Conservation (phyloP, 2,888 invertebrate genomes). For the Brenthis hecate region DNA sequence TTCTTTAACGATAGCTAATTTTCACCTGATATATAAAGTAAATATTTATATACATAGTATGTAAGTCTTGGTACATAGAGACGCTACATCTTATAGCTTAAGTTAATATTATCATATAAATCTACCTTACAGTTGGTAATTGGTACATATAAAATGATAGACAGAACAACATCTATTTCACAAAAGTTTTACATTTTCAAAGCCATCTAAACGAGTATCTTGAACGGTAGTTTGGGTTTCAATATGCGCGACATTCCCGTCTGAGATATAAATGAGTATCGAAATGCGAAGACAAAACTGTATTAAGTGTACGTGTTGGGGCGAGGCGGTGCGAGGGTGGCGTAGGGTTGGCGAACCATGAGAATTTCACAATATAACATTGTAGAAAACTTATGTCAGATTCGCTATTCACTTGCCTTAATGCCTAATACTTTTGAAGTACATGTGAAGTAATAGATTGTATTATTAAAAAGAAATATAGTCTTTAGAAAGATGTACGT, state of each 20-base stretch:
- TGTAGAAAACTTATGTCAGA: background rate
- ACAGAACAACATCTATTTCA: background rate
- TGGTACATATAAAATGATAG: no score
- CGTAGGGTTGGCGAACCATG: constrained; percentile 44
- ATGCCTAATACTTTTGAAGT: no score
- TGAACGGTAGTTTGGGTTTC: constrained; percentile 32
- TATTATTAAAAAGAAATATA: no score
- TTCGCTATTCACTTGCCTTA: background rate
- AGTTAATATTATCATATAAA: no score
- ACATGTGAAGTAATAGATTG: no score
- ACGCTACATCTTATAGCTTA: no score
- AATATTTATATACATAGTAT: no score
- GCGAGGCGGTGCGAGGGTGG: constrained; percentile 42
- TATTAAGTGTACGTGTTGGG: constrained; percentile 63
- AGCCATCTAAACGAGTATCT: background rate
- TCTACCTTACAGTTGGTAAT: no score
- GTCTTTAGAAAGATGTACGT: no score
- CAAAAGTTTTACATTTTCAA: background rate
- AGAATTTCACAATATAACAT: background rate
- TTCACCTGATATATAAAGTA: no score
- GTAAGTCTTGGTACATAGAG: no score
- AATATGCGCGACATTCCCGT: constrained; percentile 28
- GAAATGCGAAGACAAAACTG: constrained; percentile 76
- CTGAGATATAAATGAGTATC: constrained; percentile 66
- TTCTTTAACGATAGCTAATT: no score